Percentiles rank a stretch among this genome's conserved stretches.
Evolutionary conservation across 2,888 invertebrate genomes (phyloP).

Genomic region (Cheilosia soror): DNA sequence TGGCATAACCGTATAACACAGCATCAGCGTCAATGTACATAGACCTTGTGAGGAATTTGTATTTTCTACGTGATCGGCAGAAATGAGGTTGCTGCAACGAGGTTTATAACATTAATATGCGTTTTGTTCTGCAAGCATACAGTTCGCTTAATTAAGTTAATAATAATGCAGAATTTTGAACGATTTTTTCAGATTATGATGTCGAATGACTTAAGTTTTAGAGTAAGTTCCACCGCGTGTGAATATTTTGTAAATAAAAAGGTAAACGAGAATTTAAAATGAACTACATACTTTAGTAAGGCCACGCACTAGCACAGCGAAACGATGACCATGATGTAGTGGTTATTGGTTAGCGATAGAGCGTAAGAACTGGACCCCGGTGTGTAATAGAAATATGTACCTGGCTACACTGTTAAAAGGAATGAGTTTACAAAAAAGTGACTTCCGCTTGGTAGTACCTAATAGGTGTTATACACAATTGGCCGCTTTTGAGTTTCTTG

Average conservation of each 20-base stretch:
- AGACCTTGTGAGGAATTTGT: conserved; percentile 35
- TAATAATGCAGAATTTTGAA: conserved; percentile 9
- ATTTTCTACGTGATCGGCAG: conserved; percentile 15
- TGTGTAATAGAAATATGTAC: no score
- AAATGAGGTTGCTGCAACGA: conserved; percentile 12
- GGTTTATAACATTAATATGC: background rate
- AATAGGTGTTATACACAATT: no score
- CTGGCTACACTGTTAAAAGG: no score
- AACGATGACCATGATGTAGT: no score
- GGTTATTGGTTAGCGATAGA: no score
- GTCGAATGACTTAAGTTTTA: background rate
- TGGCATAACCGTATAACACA: background rate
- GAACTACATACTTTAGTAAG: no score
- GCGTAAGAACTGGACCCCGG: no score
- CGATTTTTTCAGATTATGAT: background rate
- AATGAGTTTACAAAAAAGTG: no score
- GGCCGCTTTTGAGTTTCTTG: no score
- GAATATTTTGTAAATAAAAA: no score
- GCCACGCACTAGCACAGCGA: no score
- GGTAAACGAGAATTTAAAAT: background rate
- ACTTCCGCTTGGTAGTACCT: no score
- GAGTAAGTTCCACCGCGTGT: background rate
- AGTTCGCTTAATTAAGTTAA: conserved; percentile 24
- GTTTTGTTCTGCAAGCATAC: conserved; percentile 1
- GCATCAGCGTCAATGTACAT: conserved; percentile 2